phyloP scores from a whole-genome alignment of 2,888 invertebrate species.

The Lasioglossum morio region DNA sequence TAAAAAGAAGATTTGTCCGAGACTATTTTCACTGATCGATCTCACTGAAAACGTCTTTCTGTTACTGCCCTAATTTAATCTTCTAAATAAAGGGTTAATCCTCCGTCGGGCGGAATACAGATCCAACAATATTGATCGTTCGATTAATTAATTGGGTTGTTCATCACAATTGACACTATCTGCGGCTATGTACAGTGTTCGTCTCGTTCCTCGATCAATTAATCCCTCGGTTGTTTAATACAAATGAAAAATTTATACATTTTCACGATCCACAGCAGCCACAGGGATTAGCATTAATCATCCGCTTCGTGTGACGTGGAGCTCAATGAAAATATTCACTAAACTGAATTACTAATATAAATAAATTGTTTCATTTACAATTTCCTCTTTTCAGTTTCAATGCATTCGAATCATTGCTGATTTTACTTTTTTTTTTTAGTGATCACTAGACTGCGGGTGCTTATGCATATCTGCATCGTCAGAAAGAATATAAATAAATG shows the following conservation, averaged over 20 bases:
- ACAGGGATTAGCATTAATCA: background rate
- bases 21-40: background rate
- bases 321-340: background rate
- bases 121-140: constrained; percentile 31
- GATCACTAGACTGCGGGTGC: background rate
- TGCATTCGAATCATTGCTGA: too few species aligned
- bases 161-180: constrained; percentile 37
- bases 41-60: background rate
- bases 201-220: constrained; percentile 15
- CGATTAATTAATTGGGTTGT: constrained; percentile 16
- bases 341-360: background rate
- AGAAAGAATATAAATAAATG: background rate
- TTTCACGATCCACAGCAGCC: background rate
- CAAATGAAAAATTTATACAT: background rate
- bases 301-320: background rate
- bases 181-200: constrained; percentile 45
- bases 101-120: constrained; percentile 40
- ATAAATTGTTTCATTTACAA: too few species aligned
- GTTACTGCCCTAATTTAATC: background rate
- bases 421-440: too few species aligned
- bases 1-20: constrained; percentile 7
- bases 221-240: constrained; percentile 8
- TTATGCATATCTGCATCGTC: background rate
- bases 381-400: too few species aligned
- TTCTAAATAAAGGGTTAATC: constrained; percentile 30